Conservation (phyloP, 1,140 invertebrate species). For the Pomacea maculata region DNA sequence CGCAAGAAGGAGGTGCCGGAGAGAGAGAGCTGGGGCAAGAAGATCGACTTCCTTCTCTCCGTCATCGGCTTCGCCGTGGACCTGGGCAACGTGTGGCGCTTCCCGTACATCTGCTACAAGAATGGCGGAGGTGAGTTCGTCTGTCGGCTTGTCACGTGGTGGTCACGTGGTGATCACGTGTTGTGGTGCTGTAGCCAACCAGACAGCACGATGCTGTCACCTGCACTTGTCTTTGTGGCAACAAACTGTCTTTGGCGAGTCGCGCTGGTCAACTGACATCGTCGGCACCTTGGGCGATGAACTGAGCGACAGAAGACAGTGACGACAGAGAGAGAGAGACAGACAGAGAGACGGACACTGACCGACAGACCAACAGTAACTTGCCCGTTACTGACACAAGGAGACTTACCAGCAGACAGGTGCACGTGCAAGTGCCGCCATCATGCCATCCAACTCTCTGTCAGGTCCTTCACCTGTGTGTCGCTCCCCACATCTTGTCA, state of each 20-base stretch:
- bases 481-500: too few species aligned
- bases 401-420: too few species aligned
- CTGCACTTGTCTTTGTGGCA: too few species aligned
- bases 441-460: too few species aligned
- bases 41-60: conserved; percentile 87
- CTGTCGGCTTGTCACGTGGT: not conserved
- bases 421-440: too few species aligned
- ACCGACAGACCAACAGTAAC: not conserved
- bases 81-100: conserved; percentile 83
- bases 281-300: too few species aligned
- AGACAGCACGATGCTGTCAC: not conserved
- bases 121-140: conserved; percentile 59
- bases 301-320: not conserved
- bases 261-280: too few species aligned
- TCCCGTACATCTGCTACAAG: conserved; percentile 66
- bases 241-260: too few species aligned
- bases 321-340: not conserved
- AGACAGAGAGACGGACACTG: not conserved
- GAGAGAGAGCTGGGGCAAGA: conserved; percentile 73
- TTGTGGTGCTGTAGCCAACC: not conserved
- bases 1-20: conserved; percentile 43
- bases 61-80: conserved; percentile 90
- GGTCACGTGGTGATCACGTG: not conserved
- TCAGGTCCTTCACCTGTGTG: too few species aligned
- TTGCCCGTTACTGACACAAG: not conserved